Conservation (phyloP, 2,797 vertebrate genomes). For the Helicolenus hilgendorfi region DNA sequence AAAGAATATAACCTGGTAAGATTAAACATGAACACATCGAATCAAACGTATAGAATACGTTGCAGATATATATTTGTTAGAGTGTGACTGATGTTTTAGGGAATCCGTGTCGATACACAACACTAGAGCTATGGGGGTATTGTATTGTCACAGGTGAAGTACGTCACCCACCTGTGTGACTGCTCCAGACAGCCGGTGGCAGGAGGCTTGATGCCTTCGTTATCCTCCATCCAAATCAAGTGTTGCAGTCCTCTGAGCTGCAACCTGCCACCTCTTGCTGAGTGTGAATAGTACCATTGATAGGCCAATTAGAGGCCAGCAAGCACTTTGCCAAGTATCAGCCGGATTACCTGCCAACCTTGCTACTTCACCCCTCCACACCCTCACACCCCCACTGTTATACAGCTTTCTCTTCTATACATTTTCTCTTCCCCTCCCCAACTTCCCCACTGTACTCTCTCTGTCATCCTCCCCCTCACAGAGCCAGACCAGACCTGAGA, state of each 20-base stretch:
- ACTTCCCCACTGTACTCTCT: background rate
- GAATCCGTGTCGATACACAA: too few species aligned
- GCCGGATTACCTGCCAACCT: constrained; percentile 92
- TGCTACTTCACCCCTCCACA: constrained; percentile 77
- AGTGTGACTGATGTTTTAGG: too few species aligned
- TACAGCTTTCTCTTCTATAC: constrained; percentile 65
- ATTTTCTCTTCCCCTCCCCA: background rate
- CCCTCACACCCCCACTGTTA: constrained; percentile 54
- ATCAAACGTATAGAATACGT: too few species aligned
- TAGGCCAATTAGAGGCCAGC: constrained; percentile 90
- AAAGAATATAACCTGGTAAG: too few species aligned
- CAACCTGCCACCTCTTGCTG: constrained; percentile 45
- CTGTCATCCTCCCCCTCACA: background rate
- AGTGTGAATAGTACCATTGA: constrained; percentile 89
- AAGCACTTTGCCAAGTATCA: constrained; percentile 87
- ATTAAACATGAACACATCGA: too few species aligned
- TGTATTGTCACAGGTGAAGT: too few species aligned
- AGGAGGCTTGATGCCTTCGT: background rate
- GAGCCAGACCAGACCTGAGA: background rate
- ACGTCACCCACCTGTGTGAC: too few species aligned
- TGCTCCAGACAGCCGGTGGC: background rate
- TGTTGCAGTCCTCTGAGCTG: constrained; percentile 1
- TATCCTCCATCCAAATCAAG: background rate
- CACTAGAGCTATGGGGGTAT: too few species aligned
- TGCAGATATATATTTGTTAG: too few species aligned